These are phyloP conservation scores for Tinea pellionella DNA, from an alignment of 2,888 invertebrate genomes.

Conservation along the genomic window DNA sequence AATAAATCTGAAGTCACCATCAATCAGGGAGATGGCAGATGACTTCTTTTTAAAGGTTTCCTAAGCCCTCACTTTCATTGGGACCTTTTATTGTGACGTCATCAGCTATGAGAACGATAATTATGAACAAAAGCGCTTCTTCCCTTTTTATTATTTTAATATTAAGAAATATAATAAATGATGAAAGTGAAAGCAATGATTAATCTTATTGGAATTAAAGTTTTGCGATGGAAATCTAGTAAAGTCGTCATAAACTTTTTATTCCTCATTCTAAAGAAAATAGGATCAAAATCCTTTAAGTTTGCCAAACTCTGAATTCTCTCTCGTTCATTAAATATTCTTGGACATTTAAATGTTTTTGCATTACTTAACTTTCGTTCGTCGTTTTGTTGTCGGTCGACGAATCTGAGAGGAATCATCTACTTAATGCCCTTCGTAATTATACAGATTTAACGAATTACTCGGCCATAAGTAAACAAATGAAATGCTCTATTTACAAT, in stretches of 20 bases:
- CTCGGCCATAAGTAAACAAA: constrained; percentile 67
- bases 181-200: not conserved
- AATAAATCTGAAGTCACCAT: constrained; percentile 57
- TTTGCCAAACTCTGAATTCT: constrained; percentile 6
- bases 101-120: not conserved
- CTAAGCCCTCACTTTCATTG: constrained; percentile 64
- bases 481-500: constrained; percentile 62
- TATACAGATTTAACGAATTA: constrained; percentile 68
- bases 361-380: constrained; percentile 51
- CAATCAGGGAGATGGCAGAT: constrained; percentile 48
- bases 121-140: not conserved
- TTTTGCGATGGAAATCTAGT: not conserved
- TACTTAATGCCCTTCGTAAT: constrained; percentile 59
- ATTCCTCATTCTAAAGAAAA: not conserved
- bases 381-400: constrained; percentile 39
- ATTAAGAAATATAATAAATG: not conserved
- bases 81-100: constrained; percentile 24
- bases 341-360: constrained; percentile 66
- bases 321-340: constrained; percentile 17
- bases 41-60: constrained; percentile 57
- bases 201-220: not conserved
- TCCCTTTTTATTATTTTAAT: not conserved
- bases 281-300: not conserved
- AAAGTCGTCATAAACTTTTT: not conserved
- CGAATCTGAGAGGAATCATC: constrained; percentile 53